A percentile compares a stretch with the other conserved stretches of the same genome.
These are phyloP conservation scores for Cavia porcellus DNA, from an alignment of 2,113 vertebrate genomes.

Conservation along the genomic window DNA sequence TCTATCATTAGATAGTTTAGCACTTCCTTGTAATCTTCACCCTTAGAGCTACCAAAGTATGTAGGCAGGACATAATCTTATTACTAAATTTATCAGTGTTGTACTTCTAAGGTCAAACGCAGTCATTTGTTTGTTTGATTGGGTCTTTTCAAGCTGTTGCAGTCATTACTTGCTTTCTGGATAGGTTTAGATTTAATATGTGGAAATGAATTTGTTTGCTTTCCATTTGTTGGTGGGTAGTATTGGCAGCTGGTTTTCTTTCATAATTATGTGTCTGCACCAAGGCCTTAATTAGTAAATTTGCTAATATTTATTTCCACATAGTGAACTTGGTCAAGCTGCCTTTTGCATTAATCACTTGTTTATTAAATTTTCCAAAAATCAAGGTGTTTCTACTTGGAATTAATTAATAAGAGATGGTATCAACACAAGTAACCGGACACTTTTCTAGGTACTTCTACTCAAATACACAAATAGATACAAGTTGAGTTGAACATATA, in stretches of 20 bases:
- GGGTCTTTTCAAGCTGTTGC: neutral
- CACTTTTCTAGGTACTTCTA: neutral
- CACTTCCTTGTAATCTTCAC: neutral
- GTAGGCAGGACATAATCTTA: neutral
- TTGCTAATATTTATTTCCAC: slow-evolving; percentile 60
- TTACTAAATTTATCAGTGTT: slow-evolving; percentile 40
- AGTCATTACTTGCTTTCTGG: neutral
- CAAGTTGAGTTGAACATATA: neutral
- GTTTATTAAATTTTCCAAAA: slow-evolving; percentile 54
- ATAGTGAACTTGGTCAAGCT: slow-evolving; percentile 40
- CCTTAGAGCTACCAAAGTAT: neutral
- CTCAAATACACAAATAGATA: slow-evolving; percentile 24
- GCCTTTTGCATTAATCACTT: slow-evolving; percentile 41
- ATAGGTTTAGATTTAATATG: slow-evolving; percentile 19
- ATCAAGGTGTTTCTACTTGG: slow-evolving; percentile 17
- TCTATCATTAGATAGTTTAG: slow-evolving; percentile 10
- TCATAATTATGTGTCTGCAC: slow-evolving; percentile 57
- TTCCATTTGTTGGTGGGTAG: slow-evolving; percentile 33
- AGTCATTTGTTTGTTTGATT: slow-evolving; percentile 14
- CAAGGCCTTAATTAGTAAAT: slow-evolving; percentile 65
- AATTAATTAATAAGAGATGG: neutral
- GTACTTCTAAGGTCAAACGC: neutral
- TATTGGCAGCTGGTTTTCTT: slow-evolving; percentile 44
- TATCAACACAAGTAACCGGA: neutral
- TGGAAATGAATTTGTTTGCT: slow-evolving; percentile 1